phyloP scores from a whole-genome alignment of 2,888 invertebrate species.

The Limnephilus marmoratus region DNA sequence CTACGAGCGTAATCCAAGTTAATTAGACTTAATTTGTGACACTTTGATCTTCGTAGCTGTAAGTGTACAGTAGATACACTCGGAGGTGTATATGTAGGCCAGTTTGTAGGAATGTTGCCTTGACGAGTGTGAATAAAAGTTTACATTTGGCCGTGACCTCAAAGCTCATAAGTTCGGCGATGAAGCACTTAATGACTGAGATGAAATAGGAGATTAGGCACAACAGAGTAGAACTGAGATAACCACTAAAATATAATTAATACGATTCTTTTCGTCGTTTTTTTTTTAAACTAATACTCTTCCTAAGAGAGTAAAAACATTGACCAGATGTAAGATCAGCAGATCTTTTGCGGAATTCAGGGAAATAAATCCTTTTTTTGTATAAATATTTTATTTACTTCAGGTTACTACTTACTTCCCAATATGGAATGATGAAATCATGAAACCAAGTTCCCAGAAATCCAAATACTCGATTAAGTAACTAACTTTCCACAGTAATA shows the following conservation, averaged over 20 bases:
- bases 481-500: too few species aligned
- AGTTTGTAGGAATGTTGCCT: background rate
- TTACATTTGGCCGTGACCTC: constrained; percentile 34
- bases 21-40: background rate
- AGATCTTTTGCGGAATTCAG: background rate
- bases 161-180: background rate
- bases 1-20: background rate
- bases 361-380: too few species aligned
- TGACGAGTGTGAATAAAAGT: constrained; percentile 3
- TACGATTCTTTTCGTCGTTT: background rate
- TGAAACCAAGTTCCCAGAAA: too few species aligned
- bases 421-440: too few species aligned
- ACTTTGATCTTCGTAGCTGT: background rate
- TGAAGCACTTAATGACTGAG: constrained; percentile 7
- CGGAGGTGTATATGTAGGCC: background rate
- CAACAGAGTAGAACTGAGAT: background rate
- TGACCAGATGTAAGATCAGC: background rate
- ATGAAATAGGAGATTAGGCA: background rate
- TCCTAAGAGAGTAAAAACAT: background rate
- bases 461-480: too few species aligned
- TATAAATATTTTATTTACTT: too few species aligned
- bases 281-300: too few species aligned
- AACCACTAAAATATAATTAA: too few species aligned
- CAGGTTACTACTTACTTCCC: too few species aligned
- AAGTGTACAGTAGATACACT: background rate